These are phyloP conservation scores for Pterocles gutturalis DNA, from an alignment of 2,113 vertebrate species.

Conservation along the genomic window DNA sequence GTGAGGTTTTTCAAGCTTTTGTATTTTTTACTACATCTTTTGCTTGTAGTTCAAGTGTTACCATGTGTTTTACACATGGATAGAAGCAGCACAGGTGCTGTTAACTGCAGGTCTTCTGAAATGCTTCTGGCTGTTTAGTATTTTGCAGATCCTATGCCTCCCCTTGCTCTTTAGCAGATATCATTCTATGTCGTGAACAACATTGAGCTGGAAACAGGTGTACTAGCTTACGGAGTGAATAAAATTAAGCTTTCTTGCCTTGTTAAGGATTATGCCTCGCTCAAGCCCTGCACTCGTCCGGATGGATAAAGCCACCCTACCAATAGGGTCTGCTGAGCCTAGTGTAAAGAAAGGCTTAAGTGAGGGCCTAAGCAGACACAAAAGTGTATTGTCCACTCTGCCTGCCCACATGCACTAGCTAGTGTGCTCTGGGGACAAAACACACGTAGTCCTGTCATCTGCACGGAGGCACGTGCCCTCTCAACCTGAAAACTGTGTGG, in stretches of 20 bases:
- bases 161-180: background rate
- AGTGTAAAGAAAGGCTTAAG: background rate
- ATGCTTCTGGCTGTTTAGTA: background rate
- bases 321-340: background rate
- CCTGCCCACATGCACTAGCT: background rate
- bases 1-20: background rate
- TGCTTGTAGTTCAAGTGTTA: background rate
- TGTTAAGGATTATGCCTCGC: background rate
- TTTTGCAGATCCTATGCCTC: background rate
- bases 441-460: too few relatives aligned
- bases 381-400: background rate
- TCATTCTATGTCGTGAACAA: background rate
- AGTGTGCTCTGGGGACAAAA: background rate
- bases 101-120: background rate
- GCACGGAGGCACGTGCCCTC: fast-evolving
- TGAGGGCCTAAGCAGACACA: background rate
- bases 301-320: background rate
- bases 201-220: background rate
- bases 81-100: background rate
- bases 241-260: background rate
- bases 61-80: background rate
- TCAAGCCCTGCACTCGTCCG: too few relatives aligned
- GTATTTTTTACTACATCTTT: background rate
- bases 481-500: background rate
- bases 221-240: background rate